Percentiles rank a stretch among this genome's conserved stretches.
Conservation (phyloP, 1,140 invertebrate genomes). For the Bombus superbus region DNA sequence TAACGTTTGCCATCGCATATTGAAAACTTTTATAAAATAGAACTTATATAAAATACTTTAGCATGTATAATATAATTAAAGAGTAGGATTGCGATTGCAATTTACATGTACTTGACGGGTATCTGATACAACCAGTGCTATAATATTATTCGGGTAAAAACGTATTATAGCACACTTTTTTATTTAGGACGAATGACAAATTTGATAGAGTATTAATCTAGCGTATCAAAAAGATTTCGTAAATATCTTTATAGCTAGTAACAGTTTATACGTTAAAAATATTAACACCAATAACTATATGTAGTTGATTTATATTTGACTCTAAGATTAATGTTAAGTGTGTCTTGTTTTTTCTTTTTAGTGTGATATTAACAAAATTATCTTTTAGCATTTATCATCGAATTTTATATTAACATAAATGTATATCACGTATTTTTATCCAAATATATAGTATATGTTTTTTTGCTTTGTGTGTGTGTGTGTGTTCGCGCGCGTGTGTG, state of each 20-base stretch:
- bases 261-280: neutral
- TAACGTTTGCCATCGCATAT: neutral
- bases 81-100: neutral
- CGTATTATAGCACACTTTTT: constrained; percentile 22
- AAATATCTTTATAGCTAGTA: neutral
- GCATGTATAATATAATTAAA: neutral
- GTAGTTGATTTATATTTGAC: neutral
- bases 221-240: neutral
- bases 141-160: constrained; percentile 8
- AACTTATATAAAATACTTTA: neutral
- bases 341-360: neutral
- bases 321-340: constrained; percentile 24
- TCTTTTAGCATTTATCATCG: constrained; percentile 13
- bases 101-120: constrained; percentile 54
- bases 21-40: neutral
- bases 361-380: constrained; percentile 32
- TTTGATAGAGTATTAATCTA: neutral
- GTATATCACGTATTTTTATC: neutral
- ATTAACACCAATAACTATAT: constrained; percentile 27
- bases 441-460: neutral
- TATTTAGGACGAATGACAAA: neutral
- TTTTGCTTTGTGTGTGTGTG: neutral
- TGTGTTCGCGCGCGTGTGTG: too few species aligned
- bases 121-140: constrained; percentile 58
- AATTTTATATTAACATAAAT: constrained; percentile 37